phyloP scores from a whole-genome alignment of 2,113 vertebrate species.

The Probosciger aterrimus region DNA sequence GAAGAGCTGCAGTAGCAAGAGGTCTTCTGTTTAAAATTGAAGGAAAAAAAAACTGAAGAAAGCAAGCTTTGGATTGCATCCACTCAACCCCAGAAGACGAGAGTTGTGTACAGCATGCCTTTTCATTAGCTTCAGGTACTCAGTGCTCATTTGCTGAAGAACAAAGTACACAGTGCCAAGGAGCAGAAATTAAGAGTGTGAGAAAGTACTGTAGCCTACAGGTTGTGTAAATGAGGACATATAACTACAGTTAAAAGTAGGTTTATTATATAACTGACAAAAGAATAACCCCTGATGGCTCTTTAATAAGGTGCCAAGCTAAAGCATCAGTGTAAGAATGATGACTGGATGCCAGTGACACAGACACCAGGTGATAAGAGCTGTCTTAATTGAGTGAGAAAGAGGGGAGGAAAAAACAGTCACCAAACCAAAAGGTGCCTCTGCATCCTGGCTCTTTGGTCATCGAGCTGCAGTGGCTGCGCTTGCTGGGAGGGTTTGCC shows the following conservation, averaged over 20 bases:
- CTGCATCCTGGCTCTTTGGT: not conserved
- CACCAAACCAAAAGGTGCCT: not conserved
- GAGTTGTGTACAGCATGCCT: not conserved
- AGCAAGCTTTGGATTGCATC: not conserved
- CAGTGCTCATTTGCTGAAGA: not conserved
- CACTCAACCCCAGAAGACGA: not conserved
- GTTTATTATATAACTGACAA: not conserved
- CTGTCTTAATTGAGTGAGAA: not conserved
- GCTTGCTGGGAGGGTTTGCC: not conserved
- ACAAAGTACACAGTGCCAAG: not conserved
- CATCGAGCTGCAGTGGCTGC: not conserved
- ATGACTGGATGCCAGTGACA: not conserved
- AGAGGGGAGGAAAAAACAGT: accelerated
- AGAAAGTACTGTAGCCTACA: not conserved
- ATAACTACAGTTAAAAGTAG: not conserved
- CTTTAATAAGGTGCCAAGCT: not conserved
- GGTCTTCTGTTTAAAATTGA: not conserved
- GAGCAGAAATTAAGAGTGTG: not conserved
- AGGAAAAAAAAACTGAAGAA: not conserved
- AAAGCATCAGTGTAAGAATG: not conserved
- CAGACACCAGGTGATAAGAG: not conserved
- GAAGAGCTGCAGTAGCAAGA: not conserved
- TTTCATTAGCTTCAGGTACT: not conserved
- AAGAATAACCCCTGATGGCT: not conserved
- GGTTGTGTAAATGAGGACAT: not conserved